A percentile compares a stretch with the other conserved stretches of the same genome.
Evolutionary conservation across 2,797 vertebrate genomes (phyloP).

Genomic region (Pitangus sulphuratus): DNA sequence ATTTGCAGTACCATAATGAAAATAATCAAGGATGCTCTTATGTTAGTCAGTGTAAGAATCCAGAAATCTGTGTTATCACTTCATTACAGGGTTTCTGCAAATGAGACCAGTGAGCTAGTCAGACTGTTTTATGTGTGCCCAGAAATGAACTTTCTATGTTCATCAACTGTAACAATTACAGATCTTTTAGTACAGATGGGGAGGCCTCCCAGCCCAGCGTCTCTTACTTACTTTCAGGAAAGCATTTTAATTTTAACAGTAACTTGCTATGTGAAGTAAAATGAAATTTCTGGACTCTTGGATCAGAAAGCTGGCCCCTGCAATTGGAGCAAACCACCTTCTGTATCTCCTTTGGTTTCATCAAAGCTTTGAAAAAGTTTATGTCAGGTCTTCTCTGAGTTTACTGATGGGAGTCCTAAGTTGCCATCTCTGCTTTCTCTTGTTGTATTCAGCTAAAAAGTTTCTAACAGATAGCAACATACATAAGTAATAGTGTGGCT

Average conservation of each 20-base stretch:
- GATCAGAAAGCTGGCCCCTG: neutral
- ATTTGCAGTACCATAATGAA: neutral
- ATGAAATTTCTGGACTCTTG: neutral
- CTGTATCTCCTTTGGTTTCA: neutral
- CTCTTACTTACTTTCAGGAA: neutral
- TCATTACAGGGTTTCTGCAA: neutral
- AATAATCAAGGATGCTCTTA: neutral
- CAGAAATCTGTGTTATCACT: fast-evolving
- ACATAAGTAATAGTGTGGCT: neutral
- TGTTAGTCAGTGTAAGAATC: neutral
- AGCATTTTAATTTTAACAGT: neutral
- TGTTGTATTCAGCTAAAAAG: neutral
- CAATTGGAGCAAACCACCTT: neutral
- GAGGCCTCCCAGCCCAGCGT: fast-evolving
- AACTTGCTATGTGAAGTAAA: neutral
- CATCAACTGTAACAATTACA: neutral
- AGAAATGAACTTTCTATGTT: neutral
- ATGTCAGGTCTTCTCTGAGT: neutral
- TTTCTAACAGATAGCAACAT: neutral
- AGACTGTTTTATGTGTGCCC: neutral
- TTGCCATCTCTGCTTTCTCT: neutral
- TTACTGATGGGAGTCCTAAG: neutral
- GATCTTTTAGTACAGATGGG: neutral
- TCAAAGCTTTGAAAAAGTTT: neutral
- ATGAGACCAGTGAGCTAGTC: neutral